A percentile compares a stretch with the other conserved stretches of the same genome.
Evolutionary conservation across 2,797 vertebrate species (phyloP).

Genomic region (Chaetophractus vellerosus): DNA sequence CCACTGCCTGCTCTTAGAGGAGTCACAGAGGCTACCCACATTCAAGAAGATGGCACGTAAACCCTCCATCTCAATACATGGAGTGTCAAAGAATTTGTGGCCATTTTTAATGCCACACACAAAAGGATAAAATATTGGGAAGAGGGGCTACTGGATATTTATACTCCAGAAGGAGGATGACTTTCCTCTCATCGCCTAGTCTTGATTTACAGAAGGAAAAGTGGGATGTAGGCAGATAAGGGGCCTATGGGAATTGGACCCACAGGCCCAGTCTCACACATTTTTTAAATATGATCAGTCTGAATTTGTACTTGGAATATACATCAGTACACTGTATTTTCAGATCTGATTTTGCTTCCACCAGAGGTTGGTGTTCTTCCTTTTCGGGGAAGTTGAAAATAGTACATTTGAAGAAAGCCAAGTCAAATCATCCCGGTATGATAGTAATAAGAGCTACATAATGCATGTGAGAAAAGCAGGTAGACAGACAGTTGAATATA

Average conservation of each 20-base stretch:
- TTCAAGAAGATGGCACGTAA: not conserved
- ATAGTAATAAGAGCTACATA: conserved; percentile 51
- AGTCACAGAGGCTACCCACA: not conserved
- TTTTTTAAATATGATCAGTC: not conserved
- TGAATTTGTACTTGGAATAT: conserved; percentile 2
- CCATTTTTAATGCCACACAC: not conserved
- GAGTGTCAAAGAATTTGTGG: not conserved
- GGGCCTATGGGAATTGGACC: not conserved
- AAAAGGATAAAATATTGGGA: not conserved
- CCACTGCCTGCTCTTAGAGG: not conserved
- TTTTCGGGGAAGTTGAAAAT: conserved; percentile 60
- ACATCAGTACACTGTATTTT: not conserved
- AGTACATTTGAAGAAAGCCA: conserved; percentile 68
- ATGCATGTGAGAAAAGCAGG: conserved; percentile 62
- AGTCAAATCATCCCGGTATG: conserved; percentile 10
- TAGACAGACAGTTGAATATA: conserved; percentile 70
- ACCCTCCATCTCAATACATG: not conserved
- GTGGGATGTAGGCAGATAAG: not conserved
- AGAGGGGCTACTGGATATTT: not conserved
- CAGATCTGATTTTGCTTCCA: conserved; percentile 55
- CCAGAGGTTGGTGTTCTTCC: not conserved
- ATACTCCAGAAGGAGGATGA: not conserved
- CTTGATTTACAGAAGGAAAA: not conserved
- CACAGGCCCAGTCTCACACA: not conserved
- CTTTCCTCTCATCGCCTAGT: not conserved